Conservation (phyloP, 2,797 vertebrate species). For the Leptatherina wallacei region DNA sequence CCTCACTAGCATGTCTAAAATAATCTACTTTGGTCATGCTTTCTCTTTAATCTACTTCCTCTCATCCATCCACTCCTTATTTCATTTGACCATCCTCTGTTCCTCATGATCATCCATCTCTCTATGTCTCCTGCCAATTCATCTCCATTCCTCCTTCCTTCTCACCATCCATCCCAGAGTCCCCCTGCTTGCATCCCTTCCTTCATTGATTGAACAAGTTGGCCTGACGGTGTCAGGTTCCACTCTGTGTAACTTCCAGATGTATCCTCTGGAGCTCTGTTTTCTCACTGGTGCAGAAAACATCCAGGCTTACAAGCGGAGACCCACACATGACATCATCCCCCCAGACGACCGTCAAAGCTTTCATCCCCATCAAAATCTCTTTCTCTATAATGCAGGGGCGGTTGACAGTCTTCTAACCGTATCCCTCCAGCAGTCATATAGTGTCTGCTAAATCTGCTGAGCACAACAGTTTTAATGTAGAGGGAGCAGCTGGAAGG, state of each 20-base stretch:
- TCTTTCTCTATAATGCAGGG: slow-evolving; percentile 26
- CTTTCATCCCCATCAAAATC: slow-evolving; percentile 56
- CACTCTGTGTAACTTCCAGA: slow-evolving; percentile 68
- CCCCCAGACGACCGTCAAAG: slow-evolving; percentile 59
- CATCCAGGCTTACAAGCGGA: slow-evolving; percentile 42
- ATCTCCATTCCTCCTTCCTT: slow-evolving; percentile 40
- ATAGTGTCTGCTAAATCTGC: slow-evolving; percentile 48
- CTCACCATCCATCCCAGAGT: slow-evolving; percentile 26
- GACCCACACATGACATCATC: slow-evolving; percentile 75
- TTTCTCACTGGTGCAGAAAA: slow-evolving; percentile 55
- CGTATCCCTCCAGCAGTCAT: slow-evolving; percentile 26
- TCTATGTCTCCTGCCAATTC: slow-evolving; percentile 43
- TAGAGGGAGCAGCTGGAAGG: slow-evolving; percentile 45
- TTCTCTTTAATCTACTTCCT: slow-evolving; percentile 41
- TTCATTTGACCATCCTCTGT: slow-evolving; percentile 16
- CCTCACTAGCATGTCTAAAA: background rate
- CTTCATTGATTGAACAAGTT: slow-evolving; percentile 59
- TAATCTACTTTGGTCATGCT: background rate
- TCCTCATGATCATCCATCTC: slow-evolving; percentile 37
- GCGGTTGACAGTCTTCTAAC: slow-evolving; percentile 38
- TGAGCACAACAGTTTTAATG: slow-evolving; percentile 48
- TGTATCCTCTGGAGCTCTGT: slow-evolving; percentile 65
- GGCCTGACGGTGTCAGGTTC: slow-evolving; percentile 57
- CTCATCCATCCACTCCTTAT: slow-evolving; percentile 39
- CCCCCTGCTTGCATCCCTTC: slow-evolving; percentile 37